Evolutionary conservation across 2,888 invertebrate species (phyloP).

Genomic region (Chrysodeixis includens): DNA sequence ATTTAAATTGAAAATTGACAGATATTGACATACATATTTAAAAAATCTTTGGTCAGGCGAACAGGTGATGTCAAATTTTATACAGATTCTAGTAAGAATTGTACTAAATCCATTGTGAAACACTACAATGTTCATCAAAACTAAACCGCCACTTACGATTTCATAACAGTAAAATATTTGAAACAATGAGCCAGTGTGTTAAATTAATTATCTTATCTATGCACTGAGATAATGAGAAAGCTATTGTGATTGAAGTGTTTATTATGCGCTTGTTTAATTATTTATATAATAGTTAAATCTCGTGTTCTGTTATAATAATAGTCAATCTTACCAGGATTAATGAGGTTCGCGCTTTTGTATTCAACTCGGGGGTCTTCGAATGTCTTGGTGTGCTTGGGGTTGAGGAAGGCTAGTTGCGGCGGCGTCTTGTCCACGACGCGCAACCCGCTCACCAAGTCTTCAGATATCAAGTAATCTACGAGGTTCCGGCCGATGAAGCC

Average conservation of each 20-base stretch:
- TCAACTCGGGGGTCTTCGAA: slow-evolving; percentile 94
- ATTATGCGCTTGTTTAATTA: slow-evolving; percentile 11
- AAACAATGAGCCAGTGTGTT: neutral
- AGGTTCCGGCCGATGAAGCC: slow-evolving; percentile 98
- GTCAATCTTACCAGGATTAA: slow-evolving; percentile 92
- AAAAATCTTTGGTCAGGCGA: too few relatives aligned
- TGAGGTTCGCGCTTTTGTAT: slow-evolving; percentile 97
- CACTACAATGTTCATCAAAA: neutral
- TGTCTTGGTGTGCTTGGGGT: slow-evolving; percentile 91
- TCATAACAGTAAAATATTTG: neutral
- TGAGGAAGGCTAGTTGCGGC: slow-evolving; percentile 97
- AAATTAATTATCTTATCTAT: slow-evolving; percentile 39
- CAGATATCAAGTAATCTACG: slow-evolving; percentile 93
- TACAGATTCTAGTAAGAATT: too few relatives aligned
- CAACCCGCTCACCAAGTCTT: slow-evolving; percentile 93
- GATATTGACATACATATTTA: too few relatives aligned
- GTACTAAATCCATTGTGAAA: too few relatives aligned
- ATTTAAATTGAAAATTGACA: too few relatives aligned
- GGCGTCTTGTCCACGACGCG: slow-evolving; percentile 97
- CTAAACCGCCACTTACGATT: neutral
- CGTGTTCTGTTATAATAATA: neutral
- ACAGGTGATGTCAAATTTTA: too few relatives aligned
- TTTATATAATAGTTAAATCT: neutral
- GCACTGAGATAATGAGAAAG: slow-evolving; percentile 39
- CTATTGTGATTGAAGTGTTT: slow-evolving; percentile 16